Percentiles rank a stretch among this genome's conserved stretches.
Conservation (phyloP, 37 sponge, comb jelly and placozoan species). For the Beroe ovata region DNA sequence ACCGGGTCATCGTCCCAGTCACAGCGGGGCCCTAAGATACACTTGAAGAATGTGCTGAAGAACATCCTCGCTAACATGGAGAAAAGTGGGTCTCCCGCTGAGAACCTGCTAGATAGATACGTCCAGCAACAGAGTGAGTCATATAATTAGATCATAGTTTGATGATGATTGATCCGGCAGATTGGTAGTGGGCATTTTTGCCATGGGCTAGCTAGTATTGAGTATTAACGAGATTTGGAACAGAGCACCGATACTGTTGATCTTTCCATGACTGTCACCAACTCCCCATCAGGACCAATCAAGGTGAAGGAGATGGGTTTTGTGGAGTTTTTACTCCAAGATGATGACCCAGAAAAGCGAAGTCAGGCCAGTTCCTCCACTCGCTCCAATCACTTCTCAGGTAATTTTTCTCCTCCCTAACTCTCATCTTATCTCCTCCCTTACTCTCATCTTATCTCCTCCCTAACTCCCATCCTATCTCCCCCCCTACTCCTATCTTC, state of each 20-base stretch:
- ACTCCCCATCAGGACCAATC: slow-evolving; percentile 26
- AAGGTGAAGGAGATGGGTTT: slow-evolving; percentile 27
- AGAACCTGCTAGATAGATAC: slow-evolving; percentile 51
- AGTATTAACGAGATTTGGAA: no score
- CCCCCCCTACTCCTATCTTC: no score
- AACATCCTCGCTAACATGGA: slow-evolving; percentile 5
- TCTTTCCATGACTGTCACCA: no score
- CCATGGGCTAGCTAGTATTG: no score
- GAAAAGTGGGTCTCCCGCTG: not conserved
- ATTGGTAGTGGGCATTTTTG: no score
- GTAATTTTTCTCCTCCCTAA: not conserved
- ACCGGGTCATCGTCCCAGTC: slow-evolving; percentile 54
- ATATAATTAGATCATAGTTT: no score
- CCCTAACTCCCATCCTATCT: no score
- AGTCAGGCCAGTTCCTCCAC: slow-evolving; percentile 30
- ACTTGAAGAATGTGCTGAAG: slow-evolving; percentile 47
- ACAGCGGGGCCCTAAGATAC: slow-evolving; percentile 28
- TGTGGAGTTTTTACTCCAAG: slow-evolving; percentile 54
- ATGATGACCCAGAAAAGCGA: slow-evolving; percentile 13
- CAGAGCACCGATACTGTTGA: no score
- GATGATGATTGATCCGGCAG: not conserved
- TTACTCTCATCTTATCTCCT: no score
- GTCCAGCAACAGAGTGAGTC: slow-evolving; percentile 42
- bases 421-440: no score
- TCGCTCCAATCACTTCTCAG: slow-evolving; percentile 33